These are phyloP conservation scores for Pterostichus niger DNA, from an alignment of 2,888 invertebrate species.

Conservation along the genomic window DNA sequence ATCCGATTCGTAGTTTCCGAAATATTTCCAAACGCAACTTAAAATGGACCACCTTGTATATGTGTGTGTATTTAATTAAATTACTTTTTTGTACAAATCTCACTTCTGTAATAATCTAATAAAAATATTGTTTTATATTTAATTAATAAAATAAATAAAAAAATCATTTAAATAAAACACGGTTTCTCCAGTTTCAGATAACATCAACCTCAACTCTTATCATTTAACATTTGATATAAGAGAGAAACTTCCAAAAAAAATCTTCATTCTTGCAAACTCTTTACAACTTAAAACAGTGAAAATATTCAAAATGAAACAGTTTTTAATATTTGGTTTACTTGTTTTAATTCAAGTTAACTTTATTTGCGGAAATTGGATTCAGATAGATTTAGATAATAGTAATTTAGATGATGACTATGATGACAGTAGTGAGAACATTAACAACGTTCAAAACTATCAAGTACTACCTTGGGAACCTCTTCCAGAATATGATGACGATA, in stretches of 20 bases:
- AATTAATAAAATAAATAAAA: neutral
- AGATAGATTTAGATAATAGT: neutral
- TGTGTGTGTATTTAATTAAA: too few relatives aligned
- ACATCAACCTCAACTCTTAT: slow-evolving; percentile 1
- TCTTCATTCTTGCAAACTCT: neutral
- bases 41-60: too few relatives aligned
- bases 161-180: neutral
- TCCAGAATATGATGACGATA: neutral
- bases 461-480: too few relatives aligned
- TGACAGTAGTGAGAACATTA: neutral
- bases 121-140: too few relatives aligned
- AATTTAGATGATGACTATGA: neutral
- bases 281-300: neutral
- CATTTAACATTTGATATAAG: slow-evolving; percentile 29
- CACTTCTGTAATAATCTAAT: too few relatives aligned
- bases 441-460: neutral
- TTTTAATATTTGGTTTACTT: slow-evolving; percentile 7
- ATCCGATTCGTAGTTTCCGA: too few relatives aligned
- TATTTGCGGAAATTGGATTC: neutral
- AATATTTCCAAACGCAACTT: too few relatives aligned
- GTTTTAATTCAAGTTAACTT: slow-evolving; percentile 34
- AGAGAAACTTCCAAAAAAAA: neutral
- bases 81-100: too few relatives aligned
- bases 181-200: slow-evolving; percentile 13
- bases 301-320: slow-evolving; percentile 20